Conservation (phyloP, 2,113 vertebrate genomes). For the Aleadryas rufinucha region DNA sequence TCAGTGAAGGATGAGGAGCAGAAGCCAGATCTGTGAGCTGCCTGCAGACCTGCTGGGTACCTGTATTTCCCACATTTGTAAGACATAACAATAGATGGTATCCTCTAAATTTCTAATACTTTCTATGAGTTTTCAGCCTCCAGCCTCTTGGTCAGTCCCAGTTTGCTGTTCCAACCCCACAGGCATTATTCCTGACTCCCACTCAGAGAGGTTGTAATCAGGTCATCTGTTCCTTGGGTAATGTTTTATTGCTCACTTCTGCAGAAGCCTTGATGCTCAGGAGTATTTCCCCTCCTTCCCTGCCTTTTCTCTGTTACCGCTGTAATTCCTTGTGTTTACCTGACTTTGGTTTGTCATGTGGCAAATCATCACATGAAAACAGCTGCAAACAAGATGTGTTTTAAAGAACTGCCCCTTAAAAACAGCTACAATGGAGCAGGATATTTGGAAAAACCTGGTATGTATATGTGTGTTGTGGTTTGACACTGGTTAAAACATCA, state of each 20-base stretch:
- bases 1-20: not conserved
- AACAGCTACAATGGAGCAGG: not conserved
- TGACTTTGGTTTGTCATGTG: not conserved
- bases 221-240: not conserved
- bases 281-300: not conserved
- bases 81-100: not conserved
- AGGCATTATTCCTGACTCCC: not conserved
- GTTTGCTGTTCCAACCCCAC: not conserved
- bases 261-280: not conserved
- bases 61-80: not conserved
- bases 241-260: not conserved
- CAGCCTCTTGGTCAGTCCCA: not conserved
- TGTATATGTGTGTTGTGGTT: not conserved
- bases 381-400: not conserved
- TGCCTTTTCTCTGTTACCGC: not conserved
- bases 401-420: not conserved
- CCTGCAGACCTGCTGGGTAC: not conserved
- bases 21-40: not conserved
- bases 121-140: not conserved
- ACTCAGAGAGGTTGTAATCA: rapidly evolving
- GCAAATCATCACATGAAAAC: not conserved
- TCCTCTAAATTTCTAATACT: not conserved
- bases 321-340: not conserved
- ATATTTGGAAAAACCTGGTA: not conserved
- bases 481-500: not conserved